These are phyloP conservation scores for Nettapus auritus DNA, from an alignment of 2,113 vertebrate genomes.

Conservation along the genomic window DNA sequence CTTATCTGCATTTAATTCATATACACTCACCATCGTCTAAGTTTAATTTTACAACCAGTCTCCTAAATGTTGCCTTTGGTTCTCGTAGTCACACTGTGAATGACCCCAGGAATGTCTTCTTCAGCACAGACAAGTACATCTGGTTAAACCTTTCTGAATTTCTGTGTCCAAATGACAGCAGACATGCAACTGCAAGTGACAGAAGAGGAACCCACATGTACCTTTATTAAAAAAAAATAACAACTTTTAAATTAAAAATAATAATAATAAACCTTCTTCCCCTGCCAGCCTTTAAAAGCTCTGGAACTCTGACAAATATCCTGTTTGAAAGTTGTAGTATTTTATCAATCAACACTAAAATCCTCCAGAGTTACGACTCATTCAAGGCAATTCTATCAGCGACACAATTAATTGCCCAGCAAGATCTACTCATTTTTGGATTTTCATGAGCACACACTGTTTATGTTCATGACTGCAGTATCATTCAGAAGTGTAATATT, in stretches of 20 bases:
- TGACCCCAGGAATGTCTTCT: not conserved
- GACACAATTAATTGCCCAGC: slow-evolving; percentile 31
- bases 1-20: not conserved
- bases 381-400: slow-evolving; percentile 7
- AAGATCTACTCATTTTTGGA: not conserved
- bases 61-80: not conserved
- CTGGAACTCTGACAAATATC: not conserved
- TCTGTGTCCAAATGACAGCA: not conserved
- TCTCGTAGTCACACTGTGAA: not conserved
- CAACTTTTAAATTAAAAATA: no score
- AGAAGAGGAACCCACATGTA: not conserved
- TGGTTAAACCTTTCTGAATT: not conserved
- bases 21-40: not conserved
- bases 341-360: not conserved
- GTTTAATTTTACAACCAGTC: not conserved
- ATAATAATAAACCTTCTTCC: not conserved
- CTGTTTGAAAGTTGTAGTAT: not conserved
- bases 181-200: not conserved
- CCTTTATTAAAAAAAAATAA: no score
- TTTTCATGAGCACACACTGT: not conserved
- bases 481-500: not conserved
- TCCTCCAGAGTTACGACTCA: not conserved
- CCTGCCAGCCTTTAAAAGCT: not conserved
- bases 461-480: not conserved
- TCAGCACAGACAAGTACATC: not conserved